Percentiles rank a stretch among this genome's conserved stretches.
phyloP scores from a whole-genome alignment of 23 tunicate species.

The Clavelina lepadiformis region DNA sequence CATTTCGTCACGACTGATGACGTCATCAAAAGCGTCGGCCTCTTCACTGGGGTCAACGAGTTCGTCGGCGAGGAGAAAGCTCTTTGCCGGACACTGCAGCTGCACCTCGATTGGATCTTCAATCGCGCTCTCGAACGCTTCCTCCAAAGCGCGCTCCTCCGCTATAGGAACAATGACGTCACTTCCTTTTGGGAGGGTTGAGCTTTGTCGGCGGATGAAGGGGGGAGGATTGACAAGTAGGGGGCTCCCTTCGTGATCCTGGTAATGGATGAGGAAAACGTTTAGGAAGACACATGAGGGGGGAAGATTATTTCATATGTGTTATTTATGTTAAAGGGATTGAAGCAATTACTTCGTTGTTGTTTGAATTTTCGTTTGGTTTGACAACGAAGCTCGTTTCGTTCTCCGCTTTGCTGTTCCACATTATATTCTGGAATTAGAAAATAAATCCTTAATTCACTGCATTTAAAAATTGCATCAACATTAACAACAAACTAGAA shows the following conservation, averaged over 20 bases:
- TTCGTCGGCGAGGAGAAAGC: conserved; percentile 20
- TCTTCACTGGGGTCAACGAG: not conserved
- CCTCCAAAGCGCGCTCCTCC: conserved; percentile 45
- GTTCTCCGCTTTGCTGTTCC: too few relatives aligned
- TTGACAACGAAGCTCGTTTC: too few relatives aligned
- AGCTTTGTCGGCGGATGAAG: conserved; percentile 41
- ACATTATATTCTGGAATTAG: too few relatives aligned
- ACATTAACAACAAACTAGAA: too few relatives aligned
- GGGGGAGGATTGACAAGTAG: too few relatives aligned
- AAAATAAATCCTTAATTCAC: too few relatives aligned
- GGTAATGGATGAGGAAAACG: too few relatives aligned
- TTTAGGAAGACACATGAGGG: too few relatives aligned
- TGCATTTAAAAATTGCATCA: too few relatives aligned
- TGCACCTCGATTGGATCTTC: conserved; percentile 28
- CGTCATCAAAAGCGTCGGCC: conserved; percentile 31
- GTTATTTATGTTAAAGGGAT: too few relatives aligned
- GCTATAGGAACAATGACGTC: conserved; percentile 44
- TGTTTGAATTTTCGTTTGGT: not conserved
- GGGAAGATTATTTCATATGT: too few relatives aligned
- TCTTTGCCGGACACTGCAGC: conserved; percentile 38
- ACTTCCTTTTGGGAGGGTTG: conserved; percentile 9
- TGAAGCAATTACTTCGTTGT: not conserved
- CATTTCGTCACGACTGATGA: conserved; percentile 15
- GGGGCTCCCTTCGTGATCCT: too few relatives aligned
- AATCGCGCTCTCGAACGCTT: conserved; percentile 51